Conservation (phyloP, 1,140 invertebrate species). For the Mya arenaria region DNA sequence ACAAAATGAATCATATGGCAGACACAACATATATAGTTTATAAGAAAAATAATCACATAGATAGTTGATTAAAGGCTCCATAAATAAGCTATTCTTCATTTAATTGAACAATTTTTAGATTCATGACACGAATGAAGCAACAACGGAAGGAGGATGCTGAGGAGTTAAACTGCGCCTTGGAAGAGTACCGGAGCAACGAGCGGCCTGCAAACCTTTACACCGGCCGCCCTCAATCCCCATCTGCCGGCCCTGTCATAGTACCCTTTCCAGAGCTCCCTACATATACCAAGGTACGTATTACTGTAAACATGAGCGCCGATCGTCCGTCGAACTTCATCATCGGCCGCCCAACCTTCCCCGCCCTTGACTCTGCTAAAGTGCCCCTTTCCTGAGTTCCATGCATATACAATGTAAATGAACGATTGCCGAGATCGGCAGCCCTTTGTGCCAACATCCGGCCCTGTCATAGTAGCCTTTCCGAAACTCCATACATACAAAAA, state of each 20-base stretch:
- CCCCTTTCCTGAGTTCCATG: not conserved
- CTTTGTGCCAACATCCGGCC: too few species aligned
- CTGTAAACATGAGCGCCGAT: not conserved
- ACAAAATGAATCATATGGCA: too few species aligned
- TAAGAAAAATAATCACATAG: too few species aligned
- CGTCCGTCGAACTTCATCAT: not conserved
- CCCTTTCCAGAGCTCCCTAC: constrained; percentile 5
- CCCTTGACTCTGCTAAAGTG: not conserved
- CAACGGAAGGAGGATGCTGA: not conserved
- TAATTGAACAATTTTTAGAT: too few species aligned
- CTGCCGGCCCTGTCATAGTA: not conserved
- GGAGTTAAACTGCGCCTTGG: not conserved
- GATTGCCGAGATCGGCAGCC: too few species aligned
- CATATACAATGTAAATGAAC: too few species aligned
- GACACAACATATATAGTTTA: too few species aligned
- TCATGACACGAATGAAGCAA: constrained; percentile 26
- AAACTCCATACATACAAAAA: too few species aligned
- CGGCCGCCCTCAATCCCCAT: not conserved
- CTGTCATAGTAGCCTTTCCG: too few species aligned
- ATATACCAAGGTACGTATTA: constrained; percentile 6
- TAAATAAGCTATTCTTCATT: too few species aligned
- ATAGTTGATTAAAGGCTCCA: too few species aligned
- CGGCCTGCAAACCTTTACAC: not conserved
- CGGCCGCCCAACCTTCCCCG: too few species aligned
- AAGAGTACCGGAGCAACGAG: not conserved